A percentile compares a stretch with the other conserved stretches of the same genome.
Conservation (phyloP, 2,113 vertebrate species). For the Cinclus cinclus region DNA sequence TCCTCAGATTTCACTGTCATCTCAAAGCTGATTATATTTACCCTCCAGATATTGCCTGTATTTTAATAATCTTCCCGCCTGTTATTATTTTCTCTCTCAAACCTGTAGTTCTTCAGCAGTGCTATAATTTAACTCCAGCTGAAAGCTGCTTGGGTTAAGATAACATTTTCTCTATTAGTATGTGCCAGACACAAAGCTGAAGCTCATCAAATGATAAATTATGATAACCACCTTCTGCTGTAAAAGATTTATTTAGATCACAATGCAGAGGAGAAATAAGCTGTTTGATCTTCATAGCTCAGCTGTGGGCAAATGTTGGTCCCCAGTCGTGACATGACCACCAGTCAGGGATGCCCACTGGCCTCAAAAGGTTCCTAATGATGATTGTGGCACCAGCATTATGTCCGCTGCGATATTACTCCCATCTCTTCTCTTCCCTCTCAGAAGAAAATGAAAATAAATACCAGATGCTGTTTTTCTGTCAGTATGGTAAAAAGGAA, state of each 20-base stretch:
- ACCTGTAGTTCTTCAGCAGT: neutral
- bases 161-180: neutral
- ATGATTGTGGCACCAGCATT: neutral
- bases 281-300: neutral
- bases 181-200: slow-evolving; percentile 10
- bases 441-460: neutral
- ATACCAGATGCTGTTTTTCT: neutral
- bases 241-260: neutral
- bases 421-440: neutral
- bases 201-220: slow-evolving; percentile 13
- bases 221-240: neutral
- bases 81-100: slow-evolving; percentile 32
- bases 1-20: slow-evolving; percentile 13
- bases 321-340: neutral
- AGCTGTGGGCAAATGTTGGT: rapidly evolving
- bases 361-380: neutral
- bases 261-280: rapidly evolving
- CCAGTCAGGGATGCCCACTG: neutral
- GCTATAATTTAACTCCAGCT: slow-evolving; percentile 30
- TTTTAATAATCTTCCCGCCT: slow-evolving; percentile 48
- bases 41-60: slow-evolving; percentile 27
- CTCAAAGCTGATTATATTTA: slow-evolving; percentile 42
- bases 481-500: neutral
- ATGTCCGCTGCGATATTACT: neutral
- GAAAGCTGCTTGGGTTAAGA: slow-evolving; percentile 20